These are phyloP conservation scores for Bathynomus jamesi DNA, from an alignment of 1,140 invertebrate species.

Conservation along the genomic window DNA sequence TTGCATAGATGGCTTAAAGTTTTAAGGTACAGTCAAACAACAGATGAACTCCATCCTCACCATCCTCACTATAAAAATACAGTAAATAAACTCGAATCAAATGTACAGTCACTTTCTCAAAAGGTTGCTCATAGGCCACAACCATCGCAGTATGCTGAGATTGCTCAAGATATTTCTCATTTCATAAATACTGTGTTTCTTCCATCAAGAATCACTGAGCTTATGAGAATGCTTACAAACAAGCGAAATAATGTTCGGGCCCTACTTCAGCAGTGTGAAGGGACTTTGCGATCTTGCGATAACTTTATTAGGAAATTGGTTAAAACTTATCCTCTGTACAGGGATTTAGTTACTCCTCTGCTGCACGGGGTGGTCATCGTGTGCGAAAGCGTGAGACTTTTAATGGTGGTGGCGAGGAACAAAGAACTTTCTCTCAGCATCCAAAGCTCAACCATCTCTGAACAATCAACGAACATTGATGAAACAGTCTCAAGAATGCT, in stretches of 20 bases:
- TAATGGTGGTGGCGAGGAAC: neutral
- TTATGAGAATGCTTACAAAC: neutral
- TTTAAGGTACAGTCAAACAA: constrained; percentile 8
- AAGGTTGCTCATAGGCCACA: constrained; percentile 51
- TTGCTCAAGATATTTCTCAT: constrained; percentile 43
- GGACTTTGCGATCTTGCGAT: constrained; percentile 19
- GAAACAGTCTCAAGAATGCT: neutral
- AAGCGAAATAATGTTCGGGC: neutral
- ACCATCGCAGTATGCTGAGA: constrained; percentile 47
- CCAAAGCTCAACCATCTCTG: too few species aligned
- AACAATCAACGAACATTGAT: neutral
- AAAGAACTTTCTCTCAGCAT: neutral
- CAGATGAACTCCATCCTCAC: constrained; percentile 40
- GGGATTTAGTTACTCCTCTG: constrained; percentile 37
- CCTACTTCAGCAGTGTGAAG: neutral
- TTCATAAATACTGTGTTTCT: constrained; percentile 34
- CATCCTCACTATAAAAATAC: constrained; percentile 40
- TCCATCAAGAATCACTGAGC: constrained; percentile 4
- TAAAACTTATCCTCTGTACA: constrained; percentile 32
- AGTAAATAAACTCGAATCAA: constrained; percentile 40
- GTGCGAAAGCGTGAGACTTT: constrained; percentile 18
- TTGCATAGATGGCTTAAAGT: neutral
- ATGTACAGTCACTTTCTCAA: constrained; percentile 37
- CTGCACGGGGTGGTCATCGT: constrained; percentile 19
- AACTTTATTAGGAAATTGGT: constrained; percentile 26